Base-by-base conservation (phyloP, 1,140 invertebrate species). In the Sarcophaga bullata region DNA sequence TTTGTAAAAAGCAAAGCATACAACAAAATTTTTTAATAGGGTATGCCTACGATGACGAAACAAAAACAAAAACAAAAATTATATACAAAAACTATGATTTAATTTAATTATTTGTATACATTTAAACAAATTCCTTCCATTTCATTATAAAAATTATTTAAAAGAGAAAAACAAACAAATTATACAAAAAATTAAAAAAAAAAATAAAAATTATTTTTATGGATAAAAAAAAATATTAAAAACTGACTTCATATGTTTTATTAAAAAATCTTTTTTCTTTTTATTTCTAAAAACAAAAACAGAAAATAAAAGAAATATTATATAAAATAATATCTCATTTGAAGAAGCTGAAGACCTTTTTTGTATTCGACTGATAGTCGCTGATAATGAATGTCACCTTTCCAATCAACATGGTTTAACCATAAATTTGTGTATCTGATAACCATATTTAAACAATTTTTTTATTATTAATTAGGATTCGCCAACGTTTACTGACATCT, bases 51-150 rank as follows among this genome's bases (percentile, higher is more conserved):
- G 1, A 37, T 37, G 25, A 37, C 1, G 25, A 37, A 68, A 68
- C 62, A 68, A 68, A 68, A 68, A 25, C 17, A 10, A 2, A 19
- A 68, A 68, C 19, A 68, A 68, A 68, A 58, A n/a, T 6, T n/a
- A 58, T n/a, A 68, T 7, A 68, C 17, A 68, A 8, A 68, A 3
- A 25, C 19, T 19, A 68, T n/a, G 10, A 19, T 15, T 68, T 68
- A 37, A 37, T 4, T 68, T 68, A 68, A 68, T 68, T 9, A 50
- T 78, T 78, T 78, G 75, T 78, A 78, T 78, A 78, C 75, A 78
- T 78, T 50, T 85, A 84, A 87, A 87, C 87, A 86, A 87, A 87
- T 87, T 87, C 87, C 87, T 87, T 88, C 87, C 87, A 87, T 87
- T 87, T 86, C 83, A 85, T 86, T 83, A 84, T 83, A 83, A 75